Percentiles rank a stretch among this genome's conserved stretches.
These are phyloP conservation scores for Batillaria attramentaria DNA, from an alignment of 1,140 invertebrate species.

Conservation along the genomic window DNA sequence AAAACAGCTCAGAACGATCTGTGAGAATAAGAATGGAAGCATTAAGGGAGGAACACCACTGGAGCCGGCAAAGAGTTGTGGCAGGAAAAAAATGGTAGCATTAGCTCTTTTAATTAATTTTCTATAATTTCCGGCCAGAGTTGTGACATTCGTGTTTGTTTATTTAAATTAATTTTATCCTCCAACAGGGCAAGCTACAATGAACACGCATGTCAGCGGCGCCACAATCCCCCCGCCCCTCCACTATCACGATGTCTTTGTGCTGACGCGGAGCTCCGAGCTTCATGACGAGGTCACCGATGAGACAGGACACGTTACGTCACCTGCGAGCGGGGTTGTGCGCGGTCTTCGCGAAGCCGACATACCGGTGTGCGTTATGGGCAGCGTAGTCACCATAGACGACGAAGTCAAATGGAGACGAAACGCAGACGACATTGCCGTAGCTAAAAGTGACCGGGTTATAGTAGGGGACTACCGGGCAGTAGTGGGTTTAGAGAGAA, in stretches of 20 bases:
- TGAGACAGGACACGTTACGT: neutral
- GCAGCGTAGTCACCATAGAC: no score
- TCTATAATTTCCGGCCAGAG: no score
- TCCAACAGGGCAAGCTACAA: no score
- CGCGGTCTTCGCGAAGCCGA: neutral
- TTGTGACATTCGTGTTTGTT: no score
- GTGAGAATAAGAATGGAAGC: no score
- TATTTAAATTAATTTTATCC: no score
- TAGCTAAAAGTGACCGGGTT: neutral
- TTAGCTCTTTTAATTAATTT: no score
- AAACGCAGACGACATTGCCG: neutral
- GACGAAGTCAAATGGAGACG: neutral
- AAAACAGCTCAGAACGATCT: no score
- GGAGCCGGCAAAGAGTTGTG: no score
- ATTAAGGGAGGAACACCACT: no score
- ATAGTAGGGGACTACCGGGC: neutral
- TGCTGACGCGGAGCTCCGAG: neutral
- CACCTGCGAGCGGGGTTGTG: neutral
- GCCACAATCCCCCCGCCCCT: neutral
- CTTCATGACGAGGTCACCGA: constrained; percentile 8
- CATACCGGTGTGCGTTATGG: neutral
- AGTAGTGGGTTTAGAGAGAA: neutral
- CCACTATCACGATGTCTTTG: neutral
- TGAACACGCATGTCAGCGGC: no score
- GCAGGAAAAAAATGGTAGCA: no score